phyloP scores from a whole-genome alignment of 2,888 invertebrate genomes.

The Bunonema sp. region DNA sequence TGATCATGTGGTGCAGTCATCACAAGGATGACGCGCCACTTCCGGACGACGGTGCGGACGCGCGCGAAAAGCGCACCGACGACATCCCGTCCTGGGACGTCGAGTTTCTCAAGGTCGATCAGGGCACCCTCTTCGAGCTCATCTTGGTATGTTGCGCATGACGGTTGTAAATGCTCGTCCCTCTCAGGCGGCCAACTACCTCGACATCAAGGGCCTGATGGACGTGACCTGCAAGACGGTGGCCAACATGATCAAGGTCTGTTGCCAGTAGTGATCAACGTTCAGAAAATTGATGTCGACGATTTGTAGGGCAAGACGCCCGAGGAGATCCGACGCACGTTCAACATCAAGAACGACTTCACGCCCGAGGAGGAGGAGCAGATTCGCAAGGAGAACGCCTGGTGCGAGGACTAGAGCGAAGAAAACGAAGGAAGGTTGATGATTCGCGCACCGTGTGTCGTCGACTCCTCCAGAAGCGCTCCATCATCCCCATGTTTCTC shows the following conservation, averaged over 20 bases:
- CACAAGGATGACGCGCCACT: constrained; percentile 68
- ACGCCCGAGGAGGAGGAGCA: constrained; percentile 80
- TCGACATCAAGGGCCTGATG: constrained; percentile 54
- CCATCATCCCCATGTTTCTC: too few relatives aligned
- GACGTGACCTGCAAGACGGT: constrained; percentile 87
- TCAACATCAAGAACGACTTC: constrained; percentile 53
- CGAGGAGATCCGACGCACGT: constrained; percentile 52
- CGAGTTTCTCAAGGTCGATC: constrained; percentile 93
- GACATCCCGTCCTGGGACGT: constrained; percentile 98
- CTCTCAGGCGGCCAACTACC: constrained; percentile 49
- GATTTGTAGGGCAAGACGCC: constrained; percentile 48
- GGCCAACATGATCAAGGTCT: constrained; percentile 52
- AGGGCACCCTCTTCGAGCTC: constrained; percentile 83
- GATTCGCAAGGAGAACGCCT: constrained; percentile 38
- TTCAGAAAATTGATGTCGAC: neutral
- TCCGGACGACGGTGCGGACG: constrained; percentile 78
- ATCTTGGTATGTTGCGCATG: constrained; percentile 61
- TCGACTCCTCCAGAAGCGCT: too few relatives aligned
- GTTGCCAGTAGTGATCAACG: neutral
- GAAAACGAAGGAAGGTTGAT: too few relatives aligned
- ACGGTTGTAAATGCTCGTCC: too few relatives aligned
- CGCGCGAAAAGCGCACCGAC: constrained; percentile 91
- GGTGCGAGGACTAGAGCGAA: constrained; percentile 38
- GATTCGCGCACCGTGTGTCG: too few relatives aligned
- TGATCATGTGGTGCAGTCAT: constrained; percentile 48